Evolutionary conservation across 2,797 vertebrate species (phyloP), one percentile per base, ranked within the genome.

Genomic region (Phyllotis vaccarum): DNA sequence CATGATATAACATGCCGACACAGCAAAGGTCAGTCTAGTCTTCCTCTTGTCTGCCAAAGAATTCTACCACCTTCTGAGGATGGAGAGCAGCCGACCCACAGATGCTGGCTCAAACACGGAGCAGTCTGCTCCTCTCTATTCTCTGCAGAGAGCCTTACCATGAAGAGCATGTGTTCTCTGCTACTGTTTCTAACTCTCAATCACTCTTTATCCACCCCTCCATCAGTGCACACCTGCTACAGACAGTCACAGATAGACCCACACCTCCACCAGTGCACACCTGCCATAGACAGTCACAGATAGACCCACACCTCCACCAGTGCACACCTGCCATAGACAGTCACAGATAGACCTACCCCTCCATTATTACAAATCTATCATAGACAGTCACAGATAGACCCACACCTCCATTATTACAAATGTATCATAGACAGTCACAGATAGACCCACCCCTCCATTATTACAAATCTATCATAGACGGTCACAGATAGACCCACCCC

Each of bases 211-310:
- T 34, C 6, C 0, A 40, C 13, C 49, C 16, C 19, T 37, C n/a
- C 19, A 34, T 31, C 29, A 40, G 34, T 49, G 3, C 4, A 19
- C 40, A 43, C 49, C 49, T 0, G 6, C 7, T 11, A 21, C 22
- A 75, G 86, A 24, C n/a, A 9, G 24, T 56, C 49, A 21, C 5
- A 43, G 40, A 29, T 56, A 54, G n/a, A 5, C 72, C 72, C 46
- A 19, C 31, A n/a, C 19, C 11, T 34, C 16, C 5, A 66, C 34
- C 40, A 46, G 0, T 27, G 2, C 40, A 64, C 60, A 46, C 58
- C 29, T 9, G 4, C 2, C n/a, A 7, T 14, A 64, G 40, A 16
- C 3, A 11, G n/a, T n/a, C n/a, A n/a, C n/a, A n/a, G n/a, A n/a
- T n/a, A n/a, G n/a, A n/a, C n/a, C n/a, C n/a, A n/a, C n/a, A n/a